Evolutionary conservation across 2,113 vertebrate genomes (phyloP).

Genomic region (Leptodactylus fuscus): DNA sequence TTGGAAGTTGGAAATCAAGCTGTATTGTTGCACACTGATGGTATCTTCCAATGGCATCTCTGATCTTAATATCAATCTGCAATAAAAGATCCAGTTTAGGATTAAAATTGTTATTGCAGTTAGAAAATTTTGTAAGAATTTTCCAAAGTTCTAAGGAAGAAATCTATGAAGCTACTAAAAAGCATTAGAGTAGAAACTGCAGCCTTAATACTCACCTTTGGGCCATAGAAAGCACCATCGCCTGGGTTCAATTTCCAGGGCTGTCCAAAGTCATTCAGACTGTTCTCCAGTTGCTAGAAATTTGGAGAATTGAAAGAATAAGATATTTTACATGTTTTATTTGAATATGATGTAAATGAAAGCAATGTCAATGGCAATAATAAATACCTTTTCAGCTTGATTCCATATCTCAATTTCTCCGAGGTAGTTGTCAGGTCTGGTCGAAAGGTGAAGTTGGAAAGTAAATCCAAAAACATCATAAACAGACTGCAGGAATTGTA

Average conservation of each 20-base stretch:
- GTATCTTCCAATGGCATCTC: constrained; percentile 91
- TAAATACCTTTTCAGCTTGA: constrained; percentile 89
- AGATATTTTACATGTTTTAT: not conserved
- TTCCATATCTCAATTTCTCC: constrained; percentile 88
- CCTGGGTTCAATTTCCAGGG: constrained; percentile 90
- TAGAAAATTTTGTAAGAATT: not conserved
- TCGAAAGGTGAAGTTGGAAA: constrained; percentile 92
- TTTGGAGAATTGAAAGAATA: constrained; percentile 24
- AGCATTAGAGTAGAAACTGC: not conserved
- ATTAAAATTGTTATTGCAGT: not conserved
- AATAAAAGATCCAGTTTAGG: not conserved
- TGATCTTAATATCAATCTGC: constrained; percentile 95
- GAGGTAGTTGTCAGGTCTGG: constrained; percentile 88
- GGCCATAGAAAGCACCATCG: constrained; percentile 95
- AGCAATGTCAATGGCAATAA: not conserved
- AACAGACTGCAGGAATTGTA: constrained; percentile 88
- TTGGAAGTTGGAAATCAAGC: constrained; percentile 94
- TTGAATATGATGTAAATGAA: not conserved
- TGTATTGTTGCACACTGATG: constrained; percentile 97
- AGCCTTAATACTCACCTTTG: constrained; percentile 80
- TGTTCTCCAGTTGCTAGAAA: constrained; percentile 89
- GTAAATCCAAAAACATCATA: constrained; percentile 90
- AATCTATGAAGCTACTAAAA: not conserved
- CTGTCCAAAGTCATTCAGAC: constrained; percentile 89
- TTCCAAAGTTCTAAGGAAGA: not conserved